phyloP scores from a whole-genome alignment of 2,888 invertebrate species.

The Heliconius erato region DNA sequence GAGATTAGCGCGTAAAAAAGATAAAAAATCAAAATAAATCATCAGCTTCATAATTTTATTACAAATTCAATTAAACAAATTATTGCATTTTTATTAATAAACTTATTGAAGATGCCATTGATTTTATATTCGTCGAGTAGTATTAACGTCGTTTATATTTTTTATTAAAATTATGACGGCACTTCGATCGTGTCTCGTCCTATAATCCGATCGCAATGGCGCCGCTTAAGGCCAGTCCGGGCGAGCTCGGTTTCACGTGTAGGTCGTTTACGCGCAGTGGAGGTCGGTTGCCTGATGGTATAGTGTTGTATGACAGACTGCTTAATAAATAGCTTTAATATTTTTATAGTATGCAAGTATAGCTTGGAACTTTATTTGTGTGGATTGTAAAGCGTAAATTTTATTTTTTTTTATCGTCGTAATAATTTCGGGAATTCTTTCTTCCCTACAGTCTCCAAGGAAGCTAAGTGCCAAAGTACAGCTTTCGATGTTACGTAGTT shows the following conservation, averaged over 20 bases:
- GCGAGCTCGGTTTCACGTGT: slow-evolving; percentile 69
- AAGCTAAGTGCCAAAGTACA: too few species aligned
- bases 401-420: too few species aligned
- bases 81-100: neutral
- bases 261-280: slow-evolving; percentile 62
- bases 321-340: slow-evolving; percentile 8
- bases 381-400: too few species aligned
- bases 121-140: neutral
- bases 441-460: too few species aligned
- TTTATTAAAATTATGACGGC: slow-evolving; percentile 30
- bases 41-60: too few species aligned
- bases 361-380: neutral
- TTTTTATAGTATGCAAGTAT: neutral
- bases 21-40: too few species aligned
- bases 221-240: slow-evolving; percentile 58
- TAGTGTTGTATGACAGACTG: slow-evolving; percentile 52
- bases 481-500: too few species aligned
- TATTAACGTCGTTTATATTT: slow-evolving; percentile 4
- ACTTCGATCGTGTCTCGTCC: slow-evolving; percentile 28
- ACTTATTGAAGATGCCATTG: neutral
- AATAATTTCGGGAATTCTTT: too few species aligned
- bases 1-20: too few species aligned
- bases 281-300: slow-evolving; percentile 46
- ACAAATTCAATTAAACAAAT: too few species aligned
- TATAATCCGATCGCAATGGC: slow-evolving; percentile 40